These are phyloP conservation scores for Lepidostoma basale DNA, from an alignment of 1,140 invertebrate genomes.

Conservation along the genomic window DNA sequence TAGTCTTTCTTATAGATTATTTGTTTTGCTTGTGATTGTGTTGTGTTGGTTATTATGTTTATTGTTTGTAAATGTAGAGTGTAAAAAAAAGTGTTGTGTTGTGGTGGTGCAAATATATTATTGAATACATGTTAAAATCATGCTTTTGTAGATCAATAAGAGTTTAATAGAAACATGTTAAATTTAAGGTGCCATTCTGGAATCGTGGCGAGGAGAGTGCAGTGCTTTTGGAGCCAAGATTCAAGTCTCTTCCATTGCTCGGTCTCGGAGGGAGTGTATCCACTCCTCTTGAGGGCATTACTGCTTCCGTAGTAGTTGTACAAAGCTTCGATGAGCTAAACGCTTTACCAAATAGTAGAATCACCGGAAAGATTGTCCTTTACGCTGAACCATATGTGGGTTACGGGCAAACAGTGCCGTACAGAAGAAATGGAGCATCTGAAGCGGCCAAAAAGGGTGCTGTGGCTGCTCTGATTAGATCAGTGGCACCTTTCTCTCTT, in stretches of 20 bases:
- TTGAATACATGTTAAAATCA: too few relatives aligned
- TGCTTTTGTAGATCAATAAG: too few relatives aligned
- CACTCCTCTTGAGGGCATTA: conserved; percentile 67
- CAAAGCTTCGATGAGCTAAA: conserved; percentile 68
- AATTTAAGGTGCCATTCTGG: conserved; percentile 47
- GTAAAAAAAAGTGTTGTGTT: too few relatives aligned
- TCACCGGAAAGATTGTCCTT: conserved; percentile 72
- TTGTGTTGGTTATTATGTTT: too few relatives aligned
- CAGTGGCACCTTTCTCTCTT: conserved; percentile 72
- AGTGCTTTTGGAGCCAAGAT: conserved; percentile 61
- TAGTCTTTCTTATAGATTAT: too few relatives aligned
- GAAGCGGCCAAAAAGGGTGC: conserved; percentile 70
- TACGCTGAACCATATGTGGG: conserved; percentile 67
- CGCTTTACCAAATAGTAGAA: conserved; percentile 53
- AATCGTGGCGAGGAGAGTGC: conserved; percentile 67
- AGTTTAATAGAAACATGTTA: too few relatives aligned
- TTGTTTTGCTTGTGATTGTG: too few relatives aligned
- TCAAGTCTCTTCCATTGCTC: conserved; percentile 62
- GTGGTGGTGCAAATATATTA: too few relatives aligned
- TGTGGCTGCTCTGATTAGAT: conserved; percentile 71
- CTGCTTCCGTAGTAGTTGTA: conserved; percentile 69
- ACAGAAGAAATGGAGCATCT: conserved; percentile 64
- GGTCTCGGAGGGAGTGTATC: conserved; percentile 68
- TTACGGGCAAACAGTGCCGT: conserved; percentile 63
- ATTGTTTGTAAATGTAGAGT: too few relatives aligned